A percentile compares a stretch with the other conserved stretches of the same genome.
Evolutionary conservation across 2,888 invertebrate genomes (phyloP).

Genomic region (Alloplasta piceator): DNA sequence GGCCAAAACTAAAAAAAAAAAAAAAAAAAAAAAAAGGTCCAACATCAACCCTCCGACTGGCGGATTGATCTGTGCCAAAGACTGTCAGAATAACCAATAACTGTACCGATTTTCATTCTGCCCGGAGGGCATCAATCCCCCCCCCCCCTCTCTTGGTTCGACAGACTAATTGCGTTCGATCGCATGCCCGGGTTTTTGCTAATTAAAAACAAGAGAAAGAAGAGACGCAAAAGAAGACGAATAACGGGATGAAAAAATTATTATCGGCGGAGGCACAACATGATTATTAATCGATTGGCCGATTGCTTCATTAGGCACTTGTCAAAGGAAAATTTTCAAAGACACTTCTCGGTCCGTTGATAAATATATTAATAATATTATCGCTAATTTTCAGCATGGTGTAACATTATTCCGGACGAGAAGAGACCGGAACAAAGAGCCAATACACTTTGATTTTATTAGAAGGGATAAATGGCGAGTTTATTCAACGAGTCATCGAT

Average conservation of each 20-base stretch:
- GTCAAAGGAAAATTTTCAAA: constrained; percentile 51
- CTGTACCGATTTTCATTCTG: constrained; percentile 18
- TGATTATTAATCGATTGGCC: constrained; percentile 57
- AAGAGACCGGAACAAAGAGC: neutral
- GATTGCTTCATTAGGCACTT: constrained; percentile 53
- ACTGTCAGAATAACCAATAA: constrained; percentile 22
- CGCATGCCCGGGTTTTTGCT: constrained; percentile 31
- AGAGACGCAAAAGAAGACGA: constrained; percentile 5
- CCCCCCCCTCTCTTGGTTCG: no score
- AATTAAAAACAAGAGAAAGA: constrained; percentile 56
- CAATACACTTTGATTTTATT: no score
- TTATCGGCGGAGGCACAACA: constrained; percentile 14
- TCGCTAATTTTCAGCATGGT: neutral
- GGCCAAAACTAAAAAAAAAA: neutral
- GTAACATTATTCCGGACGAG: neutral
- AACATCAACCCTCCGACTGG: neutral
- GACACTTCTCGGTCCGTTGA: constrained; percentile 10
- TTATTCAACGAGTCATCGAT: no score
- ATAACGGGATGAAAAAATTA: constrained; percentile 17
- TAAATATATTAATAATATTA: constrained; percentile 16
- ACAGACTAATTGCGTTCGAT: constrained; percentile 68
- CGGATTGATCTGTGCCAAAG: neutral
- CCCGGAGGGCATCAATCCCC: constrained; percentile 62
- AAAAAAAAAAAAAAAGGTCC: no score
- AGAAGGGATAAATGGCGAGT: no score